Evolutionary conservation across 2,888 invertebrate genomes (phyloP).

Genomic region (Drosophila anomalata): DNA sequence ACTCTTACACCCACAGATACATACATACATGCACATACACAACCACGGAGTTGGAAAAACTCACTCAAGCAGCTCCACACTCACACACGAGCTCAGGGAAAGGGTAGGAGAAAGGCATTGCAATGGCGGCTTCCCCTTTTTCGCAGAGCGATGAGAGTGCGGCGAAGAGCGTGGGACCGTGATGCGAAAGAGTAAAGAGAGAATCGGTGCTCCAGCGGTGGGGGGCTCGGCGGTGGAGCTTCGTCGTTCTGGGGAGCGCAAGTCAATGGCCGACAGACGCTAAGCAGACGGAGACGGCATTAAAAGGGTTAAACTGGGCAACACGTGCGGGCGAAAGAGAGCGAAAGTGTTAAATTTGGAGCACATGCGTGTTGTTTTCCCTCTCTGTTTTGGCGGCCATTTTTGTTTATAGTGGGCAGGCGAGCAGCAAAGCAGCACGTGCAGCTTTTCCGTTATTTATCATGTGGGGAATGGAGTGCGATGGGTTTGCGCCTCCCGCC

Average conservation of each 20-base stretch:
- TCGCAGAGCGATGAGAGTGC: conserved; percentile 36
- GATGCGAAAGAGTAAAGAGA: conserved; percentile 26
- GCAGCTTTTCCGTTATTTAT: conserved; percentile 5
- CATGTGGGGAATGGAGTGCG: background rate
- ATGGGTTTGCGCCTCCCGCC: background rate
- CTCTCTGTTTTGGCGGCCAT: conserved; percentile 60
- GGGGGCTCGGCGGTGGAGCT: conserved; percentile 4
- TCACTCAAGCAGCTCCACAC: conserved; percentile 21
- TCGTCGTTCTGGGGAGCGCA: conserved; percentile 30
- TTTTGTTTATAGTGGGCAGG: conserved; percentile 49
- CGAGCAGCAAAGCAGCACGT: conserved; percentile 53
- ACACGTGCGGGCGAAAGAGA: conserved; percentile 68
- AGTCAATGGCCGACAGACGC: conserved; percentile 73
- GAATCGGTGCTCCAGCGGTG: conserved; percentile 16
- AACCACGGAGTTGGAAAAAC: conserved; percentile 27
- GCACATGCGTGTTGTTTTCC: conserved; percentile 64
- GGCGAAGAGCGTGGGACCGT: conserved; percentile 31
- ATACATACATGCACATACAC: background rate
- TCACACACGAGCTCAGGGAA: conserved; percentile 23
- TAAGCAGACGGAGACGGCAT: conserved; percentile 80
- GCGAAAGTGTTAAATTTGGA: conserved; percentile 74
- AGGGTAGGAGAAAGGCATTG: conserved; percentile 7
- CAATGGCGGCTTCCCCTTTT: conserved; percentile 33
- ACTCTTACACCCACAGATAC: background rate
- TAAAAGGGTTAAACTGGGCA: conserved; percentile 80